These are phyloP conservation scores for Gracilinanus agilis DNA, from an alignment of 2,113 vertebrate genomes.

Conservation along the genomic window DNA sequence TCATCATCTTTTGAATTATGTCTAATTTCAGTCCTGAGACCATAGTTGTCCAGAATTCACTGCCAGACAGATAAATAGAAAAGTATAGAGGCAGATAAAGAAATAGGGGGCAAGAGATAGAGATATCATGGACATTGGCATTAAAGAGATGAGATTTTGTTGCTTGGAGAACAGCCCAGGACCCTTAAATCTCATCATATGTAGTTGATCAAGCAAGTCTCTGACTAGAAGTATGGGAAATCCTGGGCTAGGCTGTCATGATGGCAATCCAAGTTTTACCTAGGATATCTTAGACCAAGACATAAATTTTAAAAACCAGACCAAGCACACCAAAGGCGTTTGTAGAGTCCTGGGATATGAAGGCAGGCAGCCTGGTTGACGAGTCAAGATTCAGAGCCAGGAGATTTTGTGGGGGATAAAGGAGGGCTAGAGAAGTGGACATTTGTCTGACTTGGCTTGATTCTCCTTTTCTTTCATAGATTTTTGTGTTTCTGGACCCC, in stretches of 20 bases:
- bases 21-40: not conserved
- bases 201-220: not conserved
- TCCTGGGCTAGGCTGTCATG: not conserved
- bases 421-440: not conserved
- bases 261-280: not conserved
- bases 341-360: not conserved
- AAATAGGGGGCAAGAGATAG: not conserved
- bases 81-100: not conserved
- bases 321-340: not conserved
- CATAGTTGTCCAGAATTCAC: not conserved
- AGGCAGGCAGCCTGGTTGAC: not conserved
- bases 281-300: not conserved
- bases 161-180: not conserved
- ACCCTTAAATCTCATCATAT: not conserved
- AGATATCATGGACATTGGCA: not conserved
- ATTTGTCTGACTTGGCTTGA: not conserved
- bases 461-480: not conserved
- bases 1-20: not conserved
- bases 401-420: not conserved
- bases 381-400: not conserved
- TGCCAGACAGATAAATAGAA: not conserved
- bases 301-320: not conserved
- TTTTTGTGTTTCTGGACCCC: not conserved
- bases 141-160: not conserved
- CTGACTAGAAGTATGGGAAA: fast-evolving